phyloP scores from a whole-genome alignment of 2,113 vertebrate genomes.

The Mobula hypostoma region DNA sequence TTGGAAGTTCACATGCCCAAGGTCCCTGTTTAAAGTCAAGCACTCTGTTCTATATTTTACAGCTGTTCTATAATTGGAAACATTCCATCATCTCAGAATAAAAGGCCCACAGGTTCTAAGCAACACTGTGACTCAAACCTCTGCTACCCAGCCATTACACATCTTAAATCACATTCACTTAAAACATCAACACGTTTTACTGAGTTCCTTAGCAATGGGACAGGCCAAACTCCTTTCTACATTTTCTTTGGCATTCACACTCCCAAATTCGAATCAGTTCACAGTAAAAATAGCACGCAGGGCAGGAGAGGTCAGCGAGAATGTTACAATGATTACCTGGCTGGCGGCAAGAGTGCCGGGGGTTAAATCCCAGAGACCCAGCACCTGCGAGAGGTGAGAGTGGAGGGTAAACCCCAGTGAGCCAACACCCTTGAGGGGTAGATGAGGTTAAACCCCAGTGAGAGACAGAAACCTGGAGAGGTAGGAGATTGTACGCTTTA shows the following conservation, averaged over 20 bases:
- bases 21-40: neutral
- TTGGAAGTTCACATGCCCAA: neutral
- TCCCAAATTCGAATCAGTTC: neutral
- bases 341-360: too few species aligned
- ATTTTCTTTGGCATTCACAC: neutral
- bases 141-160: neutral
- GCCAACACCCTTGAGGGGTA: too few species aligned
- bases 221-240: neutral
- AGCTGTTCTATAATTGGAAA: slow-evolving; percentile 27
- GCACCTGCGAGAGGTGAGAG: too few species aligned
- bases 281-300: too few species aligned
- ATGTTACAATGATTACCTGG: neutral
- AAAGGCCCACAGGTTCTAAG: neutral
- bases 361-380: too few species aligned
- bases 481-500: too few species aligned
- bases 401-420: too few species aligned
- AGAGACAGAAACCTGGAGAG: neutral
- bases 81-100: neutral
- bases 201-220: neutral
- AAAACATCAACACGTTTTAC: neutral
- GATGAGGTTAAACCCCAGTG: neutral
- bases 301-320: too few species aligned
- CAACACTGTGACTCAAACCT: neutral
- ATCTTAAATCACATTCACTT: neutral
- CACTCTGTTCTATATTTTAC: neutral